These are phyloP conservation scores for Sebastes umbrosus DNA, from an alignment of 2,797 vertebrate species.

Conservation along the genomic window DNA sequence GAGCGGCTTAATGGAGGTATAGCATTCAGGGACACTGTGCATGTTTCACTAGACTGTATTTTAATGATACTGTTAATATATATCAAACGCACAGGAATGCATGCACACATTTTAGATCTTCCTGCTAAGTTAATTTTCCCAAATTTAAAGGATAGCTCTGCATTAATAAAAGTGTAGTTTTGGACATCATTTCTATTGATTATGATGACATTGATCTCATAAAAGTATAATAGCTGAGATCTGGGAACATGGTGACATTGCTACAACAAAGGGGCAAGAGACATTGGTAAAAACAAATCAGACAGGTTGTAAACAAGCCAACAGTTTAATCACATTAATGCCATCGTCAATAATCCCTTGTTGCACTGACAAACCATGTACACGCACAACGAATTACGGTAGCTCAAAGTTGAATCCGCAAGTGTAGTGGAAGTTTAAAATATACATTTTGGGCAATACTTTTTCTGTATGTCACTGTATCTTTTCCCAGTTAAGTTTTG, in stretches of 20 bases:
- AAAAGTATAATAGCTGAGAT: background rate
- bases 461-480: background rate
- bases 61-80: background rate
- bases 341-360: background rate
- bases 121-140: background rate
- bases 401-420: background rate
- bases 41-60: background rate
- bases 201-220: background rate
- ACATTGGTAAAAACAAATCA: background rate
- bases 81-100: background rate
- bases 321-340: background rate
- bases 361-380: background rate
- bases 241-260: background rate
- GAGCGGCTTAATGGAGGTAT: slow-evolving; percentile 23
- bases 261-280: background rate
- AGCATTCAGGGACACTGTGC: slow-evolving; percentile 6
- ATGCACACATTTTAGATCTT: background rate
- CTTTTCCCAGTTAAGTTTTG: background rate
- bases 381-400: background rate
- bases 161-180: background rate
- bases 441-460: background rate
- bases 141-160: background rate
- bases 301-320: background rate
- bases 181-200: background rate
- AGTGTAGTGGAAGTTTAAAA: background rate